Evolutionary conservation across 2,113 vertebrate genomes (phyloP).

Genomic region (Spea multiplicata): DNA sequence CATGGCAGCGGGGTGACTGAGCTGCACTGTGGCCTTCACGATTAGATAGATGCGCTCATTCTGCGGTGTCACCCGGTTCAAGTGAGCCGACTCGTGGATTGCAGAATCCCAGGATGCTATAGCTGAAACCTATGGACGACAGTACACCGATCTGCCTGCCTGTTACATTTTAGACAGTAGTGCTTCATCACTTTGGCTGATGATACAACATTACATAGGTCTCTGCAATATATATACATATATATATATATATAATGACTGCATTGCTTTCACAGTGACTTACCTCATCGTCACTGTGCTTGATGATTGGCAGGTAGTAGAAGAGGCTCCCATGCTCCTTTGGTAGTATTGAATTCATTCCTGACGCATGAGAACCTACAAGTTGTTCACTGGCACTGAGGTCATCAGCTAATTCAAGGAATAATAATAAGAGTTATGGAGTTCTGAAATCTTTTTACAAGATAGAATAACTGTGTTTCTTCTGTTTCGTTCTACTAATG

Average conservation of each 20-base stretch:
- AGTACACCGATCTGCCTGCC: background rate
- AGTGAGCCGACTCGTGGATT: conserved; percentile 89
- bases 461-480: conserved; percentile 26
- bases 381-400: conserved; percentile 91
- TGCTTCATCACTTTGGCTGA: no score
- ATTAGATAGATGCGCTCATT: conserved; percentile 94
- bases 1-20: conserved; percentile 93
- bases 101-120: conserved; percentile 96
- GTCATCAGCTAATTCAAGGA: conserved; percentile 77
- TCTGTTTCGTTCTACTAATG: background rate
- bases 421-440: background rate
- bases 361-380: conserved; percentile 83
- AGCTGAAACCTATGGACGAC: conserved; percentile 75
- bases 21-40: conserved; percentile 90
- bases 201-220: no score
- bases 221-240: no score
- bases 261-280: background rate
- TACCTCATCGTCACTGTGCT: conserved; percentile 92
- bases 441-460: conserved; percentile 6
- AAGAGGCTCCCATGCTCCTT: conserved; percentile 97
- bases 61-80: conserved; percentile 88
- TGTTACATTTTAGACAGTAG: no score
- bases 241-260: no score
- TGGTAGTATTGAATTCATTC: conserved; percentile 94
- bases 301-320: conserved; percentile 95